Evolutionary conservation across 2,888 invertebrate species (phyloP), one percentile per base, ranked within the genome.

Genomic region (Campoletis raptor): DNA sequence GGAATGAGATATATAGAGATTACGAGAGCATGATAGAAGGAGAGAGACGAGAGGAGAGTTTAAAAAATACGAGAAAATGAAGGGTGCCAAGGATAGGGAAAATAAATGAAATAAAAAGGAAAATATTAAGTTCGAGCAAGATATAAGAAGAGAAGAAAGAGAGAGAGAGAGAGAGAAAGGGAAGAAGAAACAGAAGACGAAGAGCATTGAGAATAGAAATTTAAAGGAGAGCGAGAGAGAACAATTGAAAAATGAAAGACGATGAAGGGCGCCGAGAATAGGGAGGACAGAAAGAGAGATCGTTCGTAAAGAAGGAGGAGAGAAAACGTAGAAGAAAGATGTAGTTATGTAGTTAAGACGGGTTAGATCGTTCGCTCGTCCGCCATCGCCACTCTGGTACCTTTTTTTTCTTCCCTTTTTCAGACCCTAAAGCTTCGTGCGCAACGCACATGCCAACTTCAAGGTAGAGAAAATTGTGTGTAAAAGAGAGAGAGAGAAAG

Each of bases 281-380:
- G 76, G 83, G 72, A 61, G 85, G 73, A 73, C 82, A 85, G 83
- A 83, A 85, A 83, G 86, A 87, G 73, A 74, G 81, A 45, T 64
- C 45, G 42, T 66, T 37, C 66, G 73, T 40, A 15, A 61, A 77
- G 52, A 52, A 72, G 70, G 54, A 88, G 89, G 89, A 88, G 83
- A 89, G 90, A 86, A 89, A 91, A 92, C 91, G 90, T 90, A 91
- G 91, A 92, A 92, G 93, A 93, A 93, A 93, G 93, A 93, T 92
- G 92, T 92, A 93, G 92, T 92, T 92, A 92, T 91, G 93, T 92
- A 92, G 93, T 93, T 93, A 92, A 91, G 91, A 90, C 90, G 89
- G 91, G 91, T 91, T 92, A 92, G 92, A 92, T 91, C 90, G 90
- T 88, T 89, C 87, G 81, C 48, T 76, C 89, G 90, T 90, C 91